Conservation (phyloP, 2,888 invertebrate genomes). For the Rosalia funebris region DNA sequence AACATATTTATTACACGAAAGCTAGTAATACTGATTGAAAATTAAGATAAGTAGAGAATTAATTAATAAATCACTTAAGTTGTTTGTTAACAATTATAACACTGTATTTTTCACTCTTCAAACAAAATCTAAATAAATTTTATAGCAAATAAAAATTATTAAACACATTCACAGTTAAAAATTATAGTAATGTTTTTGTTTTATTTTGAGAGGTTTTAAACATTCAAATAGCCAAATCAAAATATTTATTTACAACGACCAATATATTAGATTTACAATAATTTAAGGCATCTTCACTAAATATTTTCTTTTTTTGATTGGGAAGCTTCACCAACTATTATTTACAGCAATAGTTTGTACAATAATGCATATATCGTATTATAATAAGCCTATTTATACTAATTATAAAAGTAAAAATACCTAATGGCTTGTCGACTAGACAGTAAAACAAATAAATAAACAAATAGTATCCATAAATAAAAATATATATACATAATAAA, state of each 20-base stretch:
- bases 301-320: constrained; percentile 24
- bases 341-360: constrained; percentile 37
- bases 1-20: no score
- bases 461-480: constrained; percentile 12
- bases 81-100: no score
- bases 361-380: constrained; percentile 14
- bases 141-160: no score
- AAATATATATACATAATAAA: constrained; percentile 41
- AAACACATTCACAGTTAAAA: no score
- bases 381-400: constrained; percentile 8
- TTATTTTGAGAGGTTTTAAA: no score
- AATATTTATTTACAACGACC: constrained; percentile 49
- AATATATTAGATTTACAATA: constrained; percentile 58
- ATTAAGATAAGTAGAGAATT: no score
- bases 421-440: constrained; percentile 52
- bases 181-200: no score
- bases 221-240: constrained; percentile 41
- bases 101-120: no score
- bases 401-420: constrained; percentile 40
- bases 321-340: constrained; percentile 36
- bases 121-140: no score
- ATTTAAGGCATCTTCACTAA: constrained; percentile 53
- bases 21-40: no score
- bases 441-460: constrained; percentile 46
- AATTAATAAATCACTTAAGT: no score